These are phyloP conservation scores for Yponomeuta evonymella DNA, from an alignment of 2,888 invertebrate genomes.

Conservation along the genomic window DNA sequence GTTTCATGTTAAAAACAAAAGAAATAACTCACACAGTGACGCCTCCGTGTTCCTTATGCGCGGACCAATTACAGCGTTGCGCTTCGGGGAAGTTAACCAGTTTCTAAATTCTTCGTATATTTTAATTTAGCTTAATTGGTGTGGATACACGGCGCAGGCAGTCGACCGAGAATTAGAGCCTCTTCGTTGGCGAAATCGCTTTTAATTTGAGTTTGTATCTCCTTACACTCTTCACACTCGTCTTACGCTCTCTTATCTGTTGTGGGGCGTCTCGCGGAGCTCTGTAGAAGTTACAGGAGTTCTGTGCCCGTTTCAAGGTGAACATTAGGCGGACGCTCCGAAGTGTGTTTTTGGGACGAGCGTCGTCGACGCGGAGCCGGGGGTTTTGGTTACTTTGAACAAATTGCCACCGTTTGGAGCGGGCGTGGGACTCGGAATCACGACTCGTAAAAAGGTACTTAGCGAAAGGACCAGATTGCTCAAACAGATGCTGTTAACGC, in stretches of 20 bases:
- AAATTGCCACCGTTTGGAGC: constrained; percentile 26
- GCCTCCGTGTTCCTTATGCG: constrained; percentile 61
- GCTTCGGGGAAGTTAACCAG: constrained; percentile 73
- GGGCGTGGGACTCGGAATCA: constrained; percentile 26
- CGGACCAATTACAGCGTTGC: constrained; percentile 72
- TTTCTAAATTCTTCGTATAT: constrained; percentile 76
- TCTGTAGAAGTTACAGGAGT: constrained; percentile 3
- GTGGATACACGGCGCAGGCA: constrained; percentile 62
- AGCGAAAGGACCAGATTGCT: constrained; percentile 23
- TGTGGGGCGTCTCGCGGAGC: constrained; percentile 17
- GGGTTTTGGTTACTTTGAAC: constrained; percentile 23
- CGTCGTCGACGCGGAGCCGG: constrained; percentile 16
- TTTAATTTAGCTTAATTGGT: constrained; percentile 72
- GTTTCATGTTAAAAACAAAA: constrained; percentile 41
- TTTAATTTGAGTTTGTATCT: constrained; percentile 53
- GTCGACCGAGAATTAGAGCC: constrained; percentile 68
- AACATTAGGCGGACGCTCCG: constrained; percentile 19
- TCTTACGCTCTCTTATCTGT: constrained; percentile 35
- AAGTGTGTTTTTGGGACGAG: constrained; percentile 14
- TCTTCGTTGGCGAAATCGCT: constrained; percentile 64
- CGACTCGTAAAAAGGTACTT: constrained; percentile 27
- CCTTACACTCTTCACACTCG: constrained; percentile 40
- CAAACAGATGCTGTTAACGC: constrained; percentile 22
- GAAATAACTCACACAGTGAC: constrained; percentile 62
- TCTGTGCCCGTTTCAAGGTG: constrained; percentile 18